Percentiles rank a stretch among this genome's conserved stretches.
phyloP scores from a whole-genome alignment of 2,888 invertebrate species.

The Halictus quadricinctus region DNA sequence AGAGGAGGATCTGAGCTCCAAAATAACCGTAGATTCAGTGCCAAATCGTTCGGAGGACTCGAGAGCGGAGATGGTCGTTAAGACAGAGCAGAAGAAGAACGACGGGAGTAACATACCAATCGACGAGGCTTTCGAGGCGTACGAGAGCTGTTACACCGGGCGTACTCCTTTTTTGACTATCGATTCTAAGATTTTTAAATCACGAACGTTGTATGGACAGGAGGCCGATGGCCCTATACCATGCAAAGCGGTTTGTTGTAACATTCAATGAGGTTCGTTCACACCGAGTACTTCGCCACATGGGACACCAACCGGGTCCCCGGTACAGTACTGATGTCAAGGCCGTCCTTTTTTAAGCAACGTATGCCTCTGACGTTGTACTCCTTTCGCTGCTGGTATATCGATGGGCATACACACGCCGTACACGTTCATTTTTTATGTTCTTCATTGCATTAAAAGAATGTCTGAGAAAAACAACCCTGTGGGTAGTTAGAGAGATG shows the following conservation, averaged over 20 bases:
- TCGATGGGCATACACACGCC: conserved; percentile 32
- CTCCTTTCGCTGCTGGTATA: conserved; percentile 41
- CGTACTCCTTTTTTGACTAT: conserved; percentile 61
- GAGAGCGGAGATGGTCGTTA: conserved; percentile 64
- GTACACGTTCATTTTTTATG: conserved; percentile 28
- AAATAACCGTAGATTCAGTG: conserved; percentile 56
- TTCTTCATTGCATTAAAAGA: conserved; percentile 37
- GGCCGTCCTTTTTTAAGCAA: conserved; percentile 56
- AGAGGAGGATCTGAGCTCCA: conserved; percentile 63
- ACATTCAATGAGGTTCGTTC: conserved; percentile 74
- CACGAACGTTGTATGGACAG: conserved; percentile 61
- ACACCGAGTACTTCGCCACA: conserved; percentile 31
- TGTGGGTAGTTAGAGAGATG: conserved; percentile 38
- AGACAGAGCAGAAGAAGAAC: conserved; percentile 48
- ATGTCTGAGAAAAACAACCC: conserved; percentile 36
- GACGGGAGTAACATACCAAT: conserved; percentile 65
- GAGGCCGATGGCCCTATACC: conserved; percentile 71
- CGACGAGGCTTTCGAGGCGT: conserved; percentile 80
- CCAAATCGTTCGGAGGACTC: conserved; percentile 70
- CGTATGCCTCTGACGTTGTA: conserved; percentile 58
- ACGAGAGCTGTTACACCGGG: conserved; percentile 77
- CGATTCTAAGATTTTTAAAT: conserved; percentile 63
- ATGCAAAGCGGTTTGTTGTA: conserved; percentile 79
- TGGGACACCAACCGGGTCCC: neutral
- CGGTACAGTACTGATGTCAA: conserved; percentile 51